These are phyloP conservation scores for Drosophila sordidula DNA, from an alignment of 2,888 invertebrate genomes.

Conservation along the genomic window DNA sequence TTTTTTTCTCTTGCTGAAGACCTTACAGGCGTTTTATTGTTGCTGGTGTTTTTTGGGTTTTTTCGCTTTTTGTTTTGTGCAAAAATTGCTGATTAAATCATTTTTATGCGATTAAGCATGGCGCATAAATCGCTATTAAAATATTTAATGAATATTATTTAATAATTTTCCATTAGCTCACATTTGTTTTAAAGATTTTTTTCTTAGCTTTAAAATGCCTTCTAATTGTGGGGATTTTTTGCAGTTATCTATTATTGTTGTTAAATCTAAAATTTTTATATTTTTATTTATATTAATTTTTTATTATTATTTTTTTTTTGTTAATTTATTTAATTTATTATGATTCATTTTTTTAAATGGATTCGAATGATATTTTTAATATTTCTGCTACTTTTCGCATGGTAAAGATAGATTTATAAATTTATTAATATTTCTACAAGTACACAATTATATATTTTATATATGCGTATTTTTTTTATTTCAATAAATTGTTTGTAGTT, in stretches of 20 bases:
- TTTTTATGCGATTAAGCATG: slow-evolving; percentile 15
- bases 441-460: too few species aligned
- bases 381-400: too few species aligned
- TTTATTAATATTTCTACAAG: too few species aligned
- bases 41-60: background rate
- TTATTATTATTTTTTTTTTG: background rate
- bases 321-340: background rate
- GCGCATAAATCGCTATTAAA: slow-evolving; percentile 9
- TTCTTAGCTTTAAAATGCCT: background rate
- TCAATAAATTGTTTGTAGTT: background rate
- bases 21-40: slow-evolving; percentile 20
- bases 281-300: too few species aligned
- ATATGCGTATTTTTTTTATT: too few species aligned
- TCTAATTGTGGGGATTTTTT: slow-evolving; percentile 1
- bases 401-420: too few species aligned
- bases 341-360: too few species aligned
- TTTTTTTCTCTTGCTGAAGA: slow-evolving; percentile 11
- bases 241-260: background rate
- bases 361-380: too few species aligned
- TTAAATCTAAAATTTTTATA: too few species aligned
- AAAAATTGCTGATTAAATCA: slow-evolving; percentile 35
- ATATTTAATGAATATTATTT: slow-evolving; percentile 25
- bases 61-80: slow-evolving; percentile 5
- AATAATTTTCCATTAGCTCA: background rate
- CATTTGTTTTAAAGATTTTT: background rate